Base-by-base conservation (phyloP, 2,888 invertebrate genomes). In the Morpho deidamia region DNA sequence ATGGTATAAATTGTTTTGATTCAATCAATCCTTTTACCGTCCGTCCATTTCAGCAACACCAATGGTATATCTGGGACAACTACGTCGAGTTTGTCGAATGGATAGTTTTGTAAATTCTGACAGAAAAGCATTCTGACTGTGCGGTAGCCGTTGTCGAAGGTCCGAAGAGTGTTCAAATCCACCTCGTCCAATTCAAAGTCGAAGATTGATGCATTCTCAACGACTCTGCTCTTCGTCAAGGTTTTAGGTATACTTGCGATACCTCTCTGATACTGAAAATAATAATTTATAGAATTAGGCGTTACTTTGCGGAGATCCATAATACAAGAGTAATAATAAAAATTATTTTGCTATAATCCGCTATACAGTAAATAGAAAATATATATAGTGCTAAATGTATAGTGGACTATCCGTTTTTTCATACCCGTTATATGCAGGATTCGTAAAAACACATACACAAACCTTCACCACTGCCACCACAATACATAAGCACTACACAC, bases 151-250 rank as follows among this genome's bases (percentile, higher is more conserved):
- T 66, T 70, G 58, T 86, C 81, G 55, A 84, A 84, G 41, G 73
- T 63, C 0, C 74, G 69, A 0, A 86, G 33, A 0, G 62, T 57
- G 4, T 64, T 67, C 5, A 76, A 45, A 34, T 85, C 86, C 1
- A 59, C 61, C 0, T 58, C 44, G 41, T 78, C 75, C 7, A 86
- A 61, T 34, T 66, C 59, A 56, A 85, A 85, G 58, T 85, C 83
- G 63, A 85, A 85, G 10, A 85, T 81, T 2, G 76, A 71, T 0
- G 78, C 83, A 63, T 86, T 86, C 50, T 85, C 83, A 0, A 81
- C 7, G 0, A 77, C 71, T 0, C 85, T 65, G 1, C 63, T 53
- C 34, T 71, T 74, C 0, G 83, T 79, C 0, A 81, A 53, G 0
- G 83, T 81, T 56, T 86, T 86, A 5, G 86, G 86, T 7, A 85